Base-by-base conservation (phyloP, 2,797 vertebrate genomes). In the Acanthis flammea region DNA sequence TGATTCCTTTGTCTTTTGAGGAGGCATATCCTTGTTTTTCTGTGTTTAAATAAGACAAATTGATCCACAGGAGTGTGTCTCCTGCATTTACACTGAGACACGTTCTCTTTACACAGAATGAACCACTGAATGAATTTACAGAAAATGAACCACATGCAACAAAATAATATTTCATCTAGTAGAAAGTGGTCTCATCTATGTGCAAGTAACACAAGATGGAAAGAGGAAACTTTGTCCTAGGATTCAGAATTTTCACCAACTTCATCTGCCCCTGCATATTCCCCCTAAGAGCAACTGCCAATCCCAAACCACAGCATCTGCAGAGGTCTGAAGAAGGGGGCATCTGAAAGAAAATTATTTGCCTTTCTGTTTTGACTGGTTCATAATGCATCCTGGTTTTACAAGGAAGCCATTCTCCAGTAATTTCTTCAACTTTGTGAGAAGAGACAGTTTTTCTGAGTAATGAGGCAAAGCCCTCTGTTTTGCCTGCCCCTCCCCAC, bases 221-320 rank as follows among this genome's bases (percentile, higher is more conserved):
- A 74, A 44, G 45, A 24, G 12, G 7, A 47, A 53, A 42, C 12
- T 65, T 74, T 39, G 12, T 57, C 21, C 41, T 39, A 45, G 44
- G 23, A 27, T 16, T 73, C 22, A 48, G 41, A 75, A 79, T 60
- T 21, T 24, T 35, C 31, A 48, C 11, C 58, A 48, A 2, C 27
- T 72, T 65, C 19, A 48, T 68, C 42, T 76, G 21, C 6, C 19
- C 45, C 22, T 0, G 0, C 54, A 74, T 8, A 10, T 12, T 16
- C 4, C 5, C 54, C 6, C 6, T 57, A n/a, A 60, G 5, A 6
- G 19, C 33, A 73, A 17, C 37, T n/a, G n/a, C n/a, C 24, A 19
- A 7, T 63, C 35, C 24, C 58, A 54, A 76, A 63, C 41, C 22
- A 23, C 1, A 11, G 14, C 17, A 19, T 44, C 9, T 23, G 25